These are phyloP conservation scores for Papilio helenus DNA, from an alignment of 1,140 invertebrate species.

Conservation along the genomic window DNA sequence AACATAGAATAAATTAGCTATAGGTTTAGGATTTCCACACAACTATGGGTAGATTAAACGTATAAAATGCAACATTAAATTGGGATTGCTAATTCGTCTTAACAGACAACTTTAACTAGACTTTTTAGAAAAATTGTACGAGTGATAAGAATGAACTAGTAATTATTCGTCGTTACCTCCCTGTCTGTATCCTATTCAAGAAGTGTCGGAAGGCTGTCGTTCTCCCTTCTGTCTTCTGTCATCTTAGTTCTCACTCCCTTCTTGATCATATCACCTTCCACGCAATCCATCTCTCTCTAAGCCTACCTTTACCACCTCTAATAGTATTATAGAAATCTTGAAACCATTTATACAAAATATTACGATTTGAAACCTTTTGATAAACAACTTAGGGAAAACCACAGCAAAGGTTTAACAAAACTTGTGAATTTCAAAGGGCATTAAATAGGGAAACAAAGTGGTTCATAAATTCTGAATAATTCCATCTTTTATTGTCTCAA, in stretches of 20 bases:
- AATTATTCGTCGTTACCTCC: too few relatives aligned
- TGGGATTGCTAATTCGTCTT: too few relatives aligned
- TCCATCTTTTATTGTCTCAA: slow-evolving; percentile 47
- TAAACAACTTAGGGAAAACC: slow-evolving; percentile 39
- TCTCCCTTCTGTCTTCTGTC: too few relatives aligned
- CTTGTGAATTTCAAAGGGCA: slow-evolving; percentile 58
- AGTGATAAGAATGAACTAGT: too few relatives aligned
- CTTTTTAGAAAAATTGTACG: too few relatives aligned
- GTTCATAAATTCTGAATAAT: slow-evolving; percentile 56
- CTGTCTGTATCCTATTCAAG: too few relatives aligned
- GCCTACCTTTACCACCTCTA: too few relatives aligned
- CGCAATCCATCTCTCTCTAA: background rate
- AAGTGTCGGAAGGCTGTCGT: too few relatives aligned
- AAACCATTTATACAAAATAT: background rate
- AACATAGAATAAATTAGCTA: background rate
- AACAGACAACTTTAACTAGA: too few relatives aligned
- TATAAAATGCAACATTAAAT: background rate
- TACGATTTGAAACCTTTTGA: slow-evolving; percentile 1
- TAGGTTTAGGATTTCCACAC: background rate
- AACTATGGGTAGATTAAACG: background rate
- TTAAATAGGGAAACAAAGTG: slow-evolving; percentile 53
- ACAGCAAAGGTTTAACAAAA: slow-evolving; percentile 51
- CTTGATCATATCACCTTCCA: background rate
- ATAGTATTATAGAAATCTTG: too few relatives aligned
- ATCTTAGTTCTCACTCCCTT: too few relatives aligned